A percentile compares a stretch with the other conserved stretches of the same genome.
Evolutionary conservation across 2,888 invertebrate species (phyloP).

Genomic region (Acanthoscelides obtectus): DNA sequence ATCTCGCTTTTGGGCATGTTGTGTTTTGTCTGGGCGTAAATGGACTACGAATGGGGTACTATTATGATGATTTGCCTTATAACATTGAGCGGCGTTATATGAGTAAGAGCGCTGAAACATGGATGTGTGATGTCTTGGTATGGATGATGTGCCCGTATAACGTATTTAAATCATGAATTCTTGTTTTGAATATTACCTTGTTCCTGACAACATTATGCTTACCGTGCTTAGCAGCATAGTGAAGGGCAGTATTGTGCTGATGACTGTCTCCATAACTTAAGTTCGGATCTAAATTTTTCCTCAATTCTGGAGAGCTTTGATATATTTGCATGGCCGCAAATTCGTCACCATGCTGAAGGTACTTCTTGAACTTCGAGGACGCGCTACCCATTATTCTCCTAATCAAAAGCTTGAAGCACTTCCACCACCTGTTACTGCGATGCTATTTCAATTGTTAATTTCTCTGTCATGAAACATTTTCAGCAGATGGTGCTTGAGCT

Average conservation of each 20-base stretch:
- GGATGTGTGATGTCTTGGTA: too few species aligned
- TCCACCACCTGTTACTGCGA: neutral
- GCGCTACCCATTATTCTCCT: conserved; percentile 57
- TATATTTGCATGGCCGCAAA: conserved; percentile 63
- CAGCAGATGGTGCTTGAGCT: neutral
- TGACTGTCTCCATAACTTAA: conserved; percentile 62
- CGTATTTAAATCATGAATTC: too few species aligned
- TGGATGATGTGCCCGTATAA: too few species aligned
- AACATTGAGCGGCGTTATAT: too few species aligned
- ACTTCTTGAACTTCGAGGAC: conserved; percentile 65
- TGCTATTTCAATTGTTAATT: neutral
- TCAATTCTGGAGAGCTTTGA: conserved; percentile 58
- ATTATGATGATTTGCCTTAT: too few species aligned
- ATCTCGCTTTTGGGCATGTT: too few species aligned
- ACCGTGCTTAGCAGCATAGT: conserved; percentile 63
- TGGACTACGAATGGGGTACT: too few species aligned
- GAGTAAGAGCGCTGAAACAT: too few species aligned
- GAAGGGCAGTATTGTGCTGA: conserved; percentile 63
- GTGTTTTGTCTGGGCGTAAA: too few species aligned
- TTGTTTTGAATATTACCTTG: too few species aligned
- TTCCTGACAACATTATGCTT: too few species aligned
- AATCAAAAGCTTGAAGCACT: neutral
- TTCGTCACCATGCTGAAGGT: conserved; percentile 65
- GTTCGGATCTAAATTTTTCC: conserved; percentile 62
- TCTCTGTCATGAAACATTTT: neutral